phyloP scores from a whole-genome alignment of 1,140 invertebrate genomes.

The Ruditapes philippinarum region DNA sequence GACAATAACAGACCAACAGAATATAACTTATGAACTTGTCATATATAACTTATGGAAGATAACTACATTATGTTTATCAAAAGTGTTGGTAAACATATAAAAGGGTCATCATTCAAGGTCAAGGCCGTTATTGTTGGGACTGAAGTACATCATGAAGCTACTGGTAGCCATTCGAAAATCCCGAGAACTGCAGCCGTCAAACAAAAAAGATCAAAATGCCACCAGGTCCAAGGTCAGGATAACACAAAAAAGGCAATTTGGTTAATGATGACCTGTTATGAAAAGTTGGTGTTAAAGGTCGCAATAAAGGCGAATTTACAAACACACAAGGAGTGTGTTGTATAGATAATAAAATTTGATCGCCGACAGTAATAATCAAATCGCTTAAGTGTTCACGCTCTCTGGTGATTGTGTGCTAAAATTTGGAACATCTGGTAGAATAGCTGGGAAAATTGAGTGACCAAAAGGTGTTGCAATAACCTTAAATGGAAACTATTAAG shows the following conservation, averaged over 20 bases:
- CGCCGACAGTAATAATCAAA: slow-evolving; percentile 89
- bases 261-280: slow-evolving; percentile 87
- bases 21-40: slow-evolving; percentile 87
- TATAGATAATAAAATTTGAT: slow-evolving; percentile 87
- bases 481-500: slow-evolving; percentile 88
- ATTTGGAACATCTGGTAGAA: slow-evolving; percentile 88
- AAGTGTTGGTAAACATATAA: slow-evolving; percentile 87
- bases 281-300: slow-evolving; percentile 87
- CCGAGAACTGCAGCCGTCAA: slow-evolving; percentile 82
- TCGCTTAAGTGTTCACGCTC: slow-evolving; percentile 87
- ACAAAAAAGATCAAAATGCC: slow-evolving; percentile 85
- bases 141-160: slow-evolving; percentile 71
- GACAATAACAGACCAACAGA: slow-evolving; percentile 86
- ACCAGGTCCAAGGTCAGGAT: slow-evolving; percentile 86
- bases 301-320: slow-evolving; percentile 89
- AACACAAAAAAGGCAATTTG: slow-evolving; percentile 85
- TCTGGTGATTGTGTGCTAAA: slow-evolving; percentile 84
- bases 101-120: slow-evolving; percentile 87
- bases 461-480: slow-evolving; percentile 89
- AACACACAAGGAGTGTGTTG: slow-evolving; percentile 89
- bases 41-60: slow-evolving; percentile 85
- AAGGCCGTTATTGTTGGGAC: slow-evolving; percentile 75
- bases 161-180: slow-evolving; percentile 77
- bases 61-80: slow-evolving; percentile 86
- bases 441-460: slow-evolving; percentile 88